Base-by-base conservation (phyloP, 2,888 invertebrate species). In the Scaptomyza flava region DNA sequence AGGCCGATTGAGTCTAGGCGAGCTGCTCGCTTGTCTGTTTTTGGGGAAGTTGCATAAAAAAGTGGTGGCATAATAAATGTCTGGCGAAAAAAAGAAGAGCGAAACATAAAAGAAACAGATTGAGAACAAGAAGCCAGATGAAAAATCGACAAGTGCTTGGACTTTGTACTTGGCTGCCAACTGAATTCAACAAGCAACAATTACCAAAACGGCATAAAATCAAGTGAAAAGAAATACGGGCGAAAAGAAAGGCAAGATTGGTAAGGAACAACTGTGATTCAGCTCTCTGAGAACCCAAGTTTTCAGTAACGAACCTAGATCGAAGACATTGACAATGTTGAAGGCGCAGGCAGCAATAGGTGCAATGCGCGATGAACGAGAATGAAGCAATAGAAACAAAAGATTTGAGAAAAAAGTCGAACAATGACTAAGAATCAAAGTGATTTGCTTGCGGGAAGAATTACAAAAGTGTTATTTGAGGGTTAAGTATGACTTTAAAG, bases 141-240 rank as follows among this genome's bases (percentile, higher is more conserved):
- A 57, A 54, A 57, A 56, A 54, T 65, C 72, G 72, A 59, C 63
- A 76, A 75, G 71, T 72, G 60, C 67, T 63, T 48, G 31, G 46
- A 53, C 65, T 71, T 54, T 54, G 48, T 52, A 51, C 48, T 51
- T 45, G 53, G 47, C 52, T 76, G 79, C 63, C 73, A 77, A 65
- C 68, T 60, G 84, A 81, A 87, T 81, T 84, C 81, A 84, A 87
- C 79, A 84, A 87, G 87, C 83, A 83, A 84, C 83, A 83, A 83
- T 83, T 83, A 81, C 85, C 69, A 77, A 66, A 45, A 23, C 46
- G 52, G 52, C 57, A 46, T 14, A 31, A 54, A 54, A 56, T 36
- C 34, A 33, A 27, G 1, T 5, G 27, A 27, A 42, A 47, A 54
- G 20, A 2, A 36, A 41, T n/a, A 54, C 36, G 6, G 38, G 23